Base-by-base conservation (phyloP, 2,888 invertebrate genomes). In the Standfussiana lucernea region DNA sequence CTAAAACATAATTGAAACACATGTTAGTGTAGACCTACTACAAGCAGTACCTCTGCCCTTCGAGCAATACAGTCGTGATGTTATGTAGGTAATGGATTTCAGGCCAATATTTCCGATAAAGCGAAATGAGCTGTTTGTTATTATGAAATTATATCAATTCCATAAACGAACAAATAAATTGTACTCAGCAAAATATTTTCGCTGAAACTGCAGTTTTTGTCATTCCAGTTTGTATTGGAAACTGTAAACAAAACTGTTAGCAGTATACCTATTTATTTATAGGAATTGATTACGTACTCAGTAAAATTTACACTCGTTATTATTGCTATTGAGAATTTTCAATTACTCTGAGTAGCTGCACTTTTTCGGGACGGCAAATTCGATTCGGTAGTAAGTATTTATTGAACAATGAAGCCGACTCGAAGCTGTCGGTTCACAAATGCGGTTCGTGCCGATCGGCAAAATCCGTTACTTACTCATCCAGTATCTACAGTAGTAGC, bases 141-240 rank as follows among this genome's bases (percentile, higher is more conserved):
- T 50, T 53, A 70, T 62, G 18, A 42, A 69, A 68, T 50, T 69
- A 28, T 47, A 59, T 59, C 28, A n/a, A 56, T 53, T 40, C 5
- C 40, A n/a, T 45, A 24, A 2, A 32, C 18, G 66, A 21, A 47
- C 32, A 53, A 68, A 79, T 79, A 75, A 68, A 67, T 67, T 71
- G 42, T 24, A 67, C 4, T 50, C 32, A 21, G 76, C 66, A 77
- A 80, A 68, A 77, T 80, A 71, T 80, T 80, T 71, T 21, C 42
- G 61, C 65, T 68, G 71, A 64, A 75, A 50, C n/a, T 79, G 69
- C 71, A 66, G 7, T 66, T 67, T 59, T 3, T 4, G 8, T 65
- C 64, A 21, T 71, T 80, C 62, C 71, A 64, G 32, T 71, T 68
- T 42, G 32, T 68, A 72, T 77, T 67, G 66, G 28, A 67, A 76